Conservation (phyloP, 2,888 invertebrate species). For the Exephanes ischioxanthus region DNA sequence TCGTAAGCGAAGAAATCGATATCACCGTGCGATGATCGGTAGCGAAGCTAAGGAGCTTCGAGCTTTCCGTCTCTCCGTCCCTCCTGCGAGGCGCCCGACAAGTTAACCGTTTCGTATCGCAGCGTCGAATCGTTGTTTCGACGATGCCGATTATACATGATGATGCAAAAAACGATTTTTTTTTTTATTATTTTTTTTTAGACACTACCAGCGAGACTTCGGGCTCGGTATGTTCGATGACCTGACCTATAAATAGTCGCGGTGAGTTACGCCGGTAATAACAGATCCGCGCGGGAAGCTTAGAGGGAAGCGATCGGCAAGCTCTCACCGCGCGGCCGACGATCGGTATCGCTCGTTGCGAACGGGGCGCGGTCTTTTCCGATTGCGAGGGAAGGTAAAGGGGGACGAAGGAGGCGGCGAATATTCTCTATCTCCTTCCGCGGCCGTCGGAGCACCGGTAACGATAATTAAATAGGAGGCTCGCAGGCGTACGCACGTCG, state of each 20-base stretch:
- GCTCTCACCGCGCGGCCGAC: slow-evolving; percentile 42
- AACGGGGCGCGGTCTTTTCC: slow-evolving; percentile 70
- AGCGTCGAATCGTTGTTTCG: slow-evolving; percentile 25
- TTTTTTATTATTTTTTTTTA: background rate
- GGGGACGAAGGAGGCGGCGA: slow-evolving; percentile 19
- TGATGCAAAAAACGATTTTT: background rate
- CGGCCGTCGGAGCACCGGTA: slow-evolving; percentile 16
- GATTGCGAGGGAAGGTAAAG: slow-evolving; percentile 43
- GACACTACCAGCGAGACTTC: background rate
- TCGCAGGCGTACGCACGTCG: slow-evolving; percentile 72
- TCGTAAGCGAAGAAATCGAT: slow-evolving; percentile 67
- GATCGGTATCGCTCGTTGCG: slow-evolving; percentile 71
- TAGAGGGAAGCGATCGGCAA: slow-evolving; percentile 7
- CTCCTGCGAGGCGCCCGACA: slow-evolving; percentile 6
- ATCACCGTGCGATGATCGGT: slow-evolving; percentile 72
- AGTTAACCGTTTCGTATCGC: slow-evolving; percentile 22
- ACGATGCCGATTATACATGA: slow-evolving; percentile 13
- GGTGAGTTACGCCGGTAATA: slow-evolving; percentile 73
- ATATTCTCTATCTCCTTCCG: background rate
- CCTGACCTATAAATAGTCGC: slow-evolving; percentile 74
- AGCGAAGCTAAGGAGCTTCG: slow-evolving; percentile 61
- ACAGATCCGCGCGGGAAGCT: slow-evolving; percentile 73
- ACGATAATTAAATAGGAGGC: slow-evolving; percentile 60
- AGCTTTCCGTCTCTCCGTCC: slow-evolving; percentile 40
- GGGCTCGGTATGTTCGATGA: background rate